Evolutionary conservation across 2,113 vertebrate genomes (phyloP).

Genomic region (Corythoichthys haematopterus): DNA sequence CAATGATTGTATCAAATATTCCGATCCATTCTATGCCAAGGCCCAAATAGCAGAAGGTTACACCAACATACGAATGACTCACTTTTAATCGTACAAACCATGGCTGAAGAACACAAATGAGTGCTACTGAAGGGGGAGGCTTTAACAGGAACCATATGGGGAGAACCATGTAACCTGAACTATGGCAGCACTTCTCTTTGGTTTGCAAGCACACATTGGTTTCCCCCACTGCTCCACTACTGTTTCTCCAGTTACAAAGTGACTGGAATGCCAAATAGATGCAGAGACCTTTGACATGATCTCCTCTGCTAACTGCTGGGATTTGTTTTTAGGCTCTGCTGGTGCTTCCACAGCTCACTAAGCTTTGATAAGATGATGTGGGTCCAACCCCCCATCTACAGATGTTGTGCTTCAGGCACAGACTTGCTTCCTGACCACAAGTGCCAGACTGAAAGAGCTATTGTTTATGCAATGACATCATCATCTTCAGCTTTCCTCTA

Average conservation of each 20-base stretch:
- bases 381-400: conserved; percentile 45
- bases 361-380: conserved; percentile 23
- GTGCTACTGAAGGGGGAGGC: conserved; percentile 23
- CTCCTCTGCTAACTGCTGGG: conserved; percentile 21
- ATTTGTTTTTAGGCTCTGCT: conserved; percentile 23
- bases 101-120: conserved; percentile 19
- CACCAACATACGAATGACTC: conserved; percentile 23
- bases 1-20: background rate
- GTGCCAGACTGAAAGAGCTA: conserved; percentile 69
- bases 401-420: conserved; percentile 71
- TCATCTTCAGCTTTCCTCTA: conserved; percentile 70
- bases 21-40: conserved; percentile 8
- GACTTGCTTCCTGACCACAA: conserved; percentile 70
- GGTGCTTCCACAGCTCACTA: conserved; percentile 16
- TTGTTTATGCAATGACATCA: conserved; percentile 77
- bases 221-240: conserved; percentile 2
- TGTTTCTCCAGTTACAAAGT: conserved; percentile 22
- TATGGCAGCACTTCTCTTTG: conserved; percentile 13
- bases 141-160: conserved; percentile 53
- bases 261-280: conserved; percentile 34
- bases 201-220: conserved; percentile 14
- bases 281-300: conserved; percentile 23
- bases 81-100: conserved; percentile 38
- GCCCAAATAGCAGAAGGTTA: conserved; percentile 12
- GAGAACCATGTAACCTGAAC: conserved; percentile 32